Conservation (phyloP, 2,888 invertebrate genomes). For the Augiades crinisus region DNA sequence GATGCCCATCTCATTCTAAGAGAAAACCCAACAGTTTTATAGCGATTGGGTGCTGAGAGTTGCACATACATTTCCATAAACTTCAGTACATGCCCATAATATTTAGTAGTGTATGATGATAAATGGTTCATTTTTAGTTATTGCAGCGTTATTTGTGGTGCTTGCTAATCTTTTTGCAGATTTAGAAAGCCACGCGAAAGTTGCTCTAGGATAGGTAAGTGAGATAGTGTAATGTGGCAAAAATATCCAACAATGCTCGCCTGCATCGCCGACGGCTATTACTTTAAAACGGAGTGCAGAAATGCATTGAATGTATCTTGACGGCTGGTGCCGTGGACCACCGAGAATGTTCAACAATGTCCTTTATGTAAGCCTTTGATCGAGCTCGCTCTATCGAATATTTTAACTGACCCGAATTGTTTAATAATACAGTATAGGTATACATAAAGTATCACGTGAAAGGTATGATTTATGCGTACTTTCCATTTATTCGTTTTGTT, state of each 20-base stretch:
- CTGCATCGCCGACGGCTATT: constrained; percentile 45
- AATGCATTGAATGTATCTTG: constrained; percentile 25
- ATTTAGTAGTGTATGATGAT: constrained; percentile 2
- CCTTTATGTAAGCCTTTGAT: constrained; percentile 21
- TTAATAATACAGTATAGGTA: too few species aligned
- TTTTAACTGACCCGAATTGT: constrained; percentile 2
- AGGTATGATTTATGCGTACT: background rate
- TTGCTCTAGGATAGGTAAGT: constrained; percentile 48
- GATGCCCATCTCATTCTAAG: too few species aligned
- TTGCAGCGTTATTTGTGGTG: constrained; percentile 19
- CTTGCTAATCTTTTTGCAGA: constrained; percentile 52
- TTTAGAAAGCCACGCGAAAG: constrained; percentile 70
- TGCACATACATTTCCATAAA: too few species aligned
- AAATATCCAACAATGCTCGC: constrained; percentile 57
- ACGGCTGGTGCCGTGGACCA: constrained; percentile 6
- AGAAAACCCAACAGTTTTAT: too few species aligned
- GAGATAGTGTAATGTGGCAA: constrained; percentile 63
- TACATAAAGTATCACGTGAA: too few species aligned
- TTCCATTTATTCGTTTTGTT: background rate
- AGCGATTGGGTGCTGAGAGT: too few species aligned
- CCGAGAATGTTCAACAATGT: constrained; percentile 3
- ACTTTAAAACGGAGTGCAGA: constrained; percentile 36
- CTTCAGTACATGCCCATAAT: too few species aligned
- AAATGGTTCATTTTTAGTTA: constrained; percentile 23
- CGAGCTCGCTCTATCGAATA: constrained; percentile 4